Base-by-base conservation (phyloP, 2,797 vertebrate genomes). In the Notolepis coatsorum region DNA sequence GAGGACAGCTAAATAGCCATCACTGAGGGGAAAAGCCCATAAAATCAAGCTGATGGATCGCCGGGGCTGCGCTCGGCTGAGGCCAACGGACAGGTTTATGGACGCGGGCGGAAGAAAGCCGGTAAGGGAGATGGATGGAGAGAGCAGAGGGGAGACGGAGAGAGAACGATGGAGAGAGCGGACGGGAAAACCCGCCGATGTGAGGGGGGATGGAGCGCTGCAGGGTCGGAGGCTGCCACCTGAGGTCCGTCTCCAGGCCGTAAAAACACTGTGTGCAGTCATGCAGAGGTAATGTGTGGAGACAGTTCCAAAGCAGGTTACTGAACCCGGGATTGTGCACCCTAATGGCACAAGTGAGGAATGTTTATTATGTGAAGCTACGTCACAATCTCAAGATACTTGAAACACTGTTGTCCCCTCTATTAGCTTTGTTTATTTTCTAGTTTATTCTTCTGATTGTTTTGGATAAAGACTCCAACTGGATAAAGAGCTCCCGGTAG, bases 1-100 rank as follows among this genome's bases (percentile, higher is more conserved):
- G 60, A 71, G 77, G 72, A 81, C 68, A 52, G 81, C 84, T 87
- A 87, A 87, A 83, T 67, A 82, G 75, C 82, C 77, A 79, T 81
- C 74, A 78, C 70, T 50, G 24, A 18, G 31, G 46, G 70, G 47
- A 53, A 35, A 65, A 64, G 75, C 74, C 82, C 66, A 85, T 81
- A 86, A 86, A 85, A 81, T 76, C 79, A 46, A 50, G 10, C 39
- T 53, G 65, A 88, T 84, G 80, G 75, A 90, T 89, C 43, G 0
- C 72, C 55, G 45, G 79, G 75, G 77, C 20, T 77, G 73, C 77
- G 79, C 63, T 80, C 65, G 66, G 68, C 56, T 18, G 18, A 70
- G 59, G 64, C 64, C 61, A 54, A 56, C 38, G 0, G 25, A 56
- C 7, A 1, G 52, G 68, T 79, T 84, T 80, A 86, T 77, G 65